Conservation (phyloP, 2,888 invertebrate species). For the Drosophila formosana region DNA sequence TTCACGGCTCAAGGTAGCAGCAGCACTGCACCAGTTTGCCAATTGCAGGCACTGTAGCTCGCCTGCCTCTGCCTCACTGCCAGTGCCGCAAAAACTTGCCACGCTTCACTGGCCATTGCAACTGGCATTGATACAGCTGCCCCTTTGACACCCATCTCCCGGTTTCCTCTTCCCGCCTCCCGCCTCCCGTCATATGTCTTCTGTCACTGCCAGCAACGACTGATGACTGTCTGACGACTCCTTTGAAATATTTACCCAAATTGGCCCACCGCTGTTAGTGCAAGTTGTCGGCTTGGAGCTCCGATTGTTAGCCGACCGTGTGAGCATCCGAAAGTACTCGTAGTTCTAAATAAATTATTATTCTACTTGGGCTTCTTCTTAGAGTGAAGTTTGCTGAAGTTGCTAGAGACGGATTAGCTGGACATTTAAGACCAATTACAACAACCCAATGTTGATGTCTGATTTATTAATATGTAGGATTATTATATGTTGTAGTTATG, state of each 20-base stretch:
- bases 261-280: constrained; percentile 41
- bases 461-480: too few relatives aligned
- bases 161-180: neutral
- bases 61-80: neutral
- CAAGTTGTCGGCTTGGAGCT: neutral
- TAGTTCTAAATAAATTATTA: neutral
- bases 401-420: too few relatives aligned
- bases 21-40: constrained; percentile 9
- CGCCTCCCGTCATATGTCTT: neutral
- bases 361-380: neutral
- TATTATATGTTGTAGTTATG: too few relatives aligned
- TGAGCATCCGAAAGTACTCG: neutral
- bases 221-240: constrained; percentile 19
- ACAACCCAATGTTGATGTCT: too few relatives aligned
- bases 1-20: constrained; percentile 35
- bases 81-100: constrained; percentile 16
- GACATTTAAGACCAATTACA: too few relatives aligned
- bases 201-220: constrained; percentile 12
- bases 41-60: constrained; percentile 20
- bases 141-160: neutral
- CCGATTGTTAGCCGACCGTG: neutral
- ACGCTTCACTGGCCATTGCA: constrained; percentile 27
- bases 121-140: constrained; percentile 20
- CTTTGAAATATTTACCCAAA: constrained; percentile 41
- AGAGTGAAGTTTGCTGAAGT: too few relatives aligned